phyloP scores from a whole-genome alignment of 2,888 invertebrate species.

The Euzetes globulus region DNA sequence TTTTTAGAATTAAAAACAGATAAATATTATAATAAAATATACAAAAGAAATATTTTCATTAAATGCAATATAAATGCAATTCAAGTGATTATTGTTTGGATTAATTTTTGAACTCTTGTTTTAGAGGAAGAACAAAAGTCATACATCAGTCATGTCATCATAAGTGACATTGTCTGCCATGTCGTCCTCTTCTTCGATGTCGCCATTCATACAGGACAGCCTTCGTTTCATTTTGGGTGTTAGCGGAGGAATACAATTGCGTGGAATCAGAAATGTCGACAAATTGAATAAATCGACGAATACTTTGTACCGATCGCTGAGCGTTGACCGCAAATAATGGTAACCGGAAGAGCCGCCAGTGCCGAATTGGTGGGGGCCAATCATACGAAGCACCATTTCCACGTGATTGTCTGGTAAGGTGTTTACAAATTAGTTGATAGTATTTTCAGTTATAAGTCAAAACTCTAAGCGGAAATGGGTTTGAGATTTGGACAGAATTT shows the following conservation, averaged over 20 bases:
- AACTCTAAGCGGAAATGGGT: not conserved
- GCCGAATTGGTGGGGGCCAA: conserved; percentile 89
- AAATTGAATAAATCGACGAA: conserved; percentile 95
- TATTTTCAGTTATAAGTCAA: not conserved
- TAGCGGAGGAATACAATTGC: conserved; percentile 79
- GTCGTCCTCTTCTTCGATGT: conserved; percentile 27
- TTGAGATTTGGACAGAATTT: not conserved
- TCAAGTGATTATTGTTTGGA: not conserved
- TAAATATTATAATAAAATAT: not conserved
- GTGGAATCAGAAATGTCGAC: conserved; percentile 89
- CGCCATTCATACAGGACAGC: conserved; percentile 50
- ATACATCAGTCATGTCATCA: not conserved
- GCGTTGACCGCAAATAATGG: conserved; percentile 89
- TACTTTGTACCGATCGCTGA: conserved; percentile 97
- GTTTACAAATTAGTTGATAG: not conserved
- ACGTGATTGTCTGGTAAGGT: conserved; percentile 88
- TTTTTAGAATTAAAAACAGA: too few species aligned
- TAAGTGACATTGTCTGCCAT: not conserved
- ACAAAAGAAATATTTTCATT: not conserved
- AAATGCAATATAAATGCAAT: not conserved
- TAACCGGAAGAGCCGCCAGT: conserved; percentile 98
- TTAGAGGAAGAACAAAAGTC: not conserved
- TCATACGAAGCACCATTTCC: conserved; percentile 97
- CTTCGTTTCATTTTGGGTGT: conserved; percentile 71
- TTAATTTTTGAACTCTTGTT: not conserved